phyloP scores from a whole-genome alignment of 2,888 invertebrate species.

The Ochropleura plecta region DNA sequence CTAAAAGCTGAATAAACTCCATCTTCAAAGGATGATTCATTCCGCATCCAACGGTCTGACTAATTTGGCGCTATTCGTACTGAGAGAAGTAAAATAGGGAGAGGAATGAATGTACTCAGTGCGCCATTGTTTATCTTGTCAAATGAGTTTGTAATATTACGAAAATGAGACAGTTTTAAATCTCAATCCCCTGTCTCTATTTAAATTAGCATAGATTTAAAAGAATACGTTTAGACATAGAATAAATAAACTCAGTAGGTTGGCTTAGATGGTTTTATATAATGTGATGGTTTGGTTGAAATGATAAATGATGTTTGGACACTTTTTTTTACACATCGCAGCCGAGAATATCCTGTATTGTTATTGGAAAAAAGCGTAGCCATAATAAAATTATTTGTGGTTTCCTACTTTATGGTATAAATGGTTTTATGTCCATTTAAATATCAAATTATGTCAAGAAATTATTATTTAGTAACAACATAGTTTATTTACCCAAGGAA shows the following conservation, averaged over 20 bases:
- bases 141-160: slow-evolving; percentile 17
- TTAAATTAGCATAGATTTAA: background rate
- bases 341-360: no score
- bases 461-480: background rate
- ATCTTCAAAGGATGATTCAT: slow-evolving; percentile 28
- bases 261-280: background rate
- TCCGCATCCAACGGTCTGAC: slow-evolving; percentile 34
- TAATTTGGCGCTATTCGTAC: slow-evolving; percentile 46
- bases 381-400: no score
- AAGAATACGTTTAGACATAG: background rate
- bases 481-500: no score
- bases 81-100: slow-evolving; percentile 29
- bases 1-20: slow-evolving; percentile 36
- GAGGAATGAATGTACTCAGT: slow-evolving; percentile 13
- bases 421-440: no score
- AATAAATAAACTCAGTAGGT: no score
- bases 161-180: slow-evolving; percentile 3
- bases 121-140: slow-evolving; percentile 20
- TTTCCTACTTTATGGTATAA: no score
- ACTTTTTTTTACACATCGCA: no score
- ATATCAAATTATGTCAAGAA: background rate
- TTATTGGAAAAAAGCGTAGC: no score
- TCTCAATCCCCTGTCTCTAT: no score
- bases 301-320: no score
- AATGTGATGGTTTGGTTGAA: no score